Conservation (phyloP, 2,888 invertebrate genomes). For the Platycheirus rosarum region DNA sequence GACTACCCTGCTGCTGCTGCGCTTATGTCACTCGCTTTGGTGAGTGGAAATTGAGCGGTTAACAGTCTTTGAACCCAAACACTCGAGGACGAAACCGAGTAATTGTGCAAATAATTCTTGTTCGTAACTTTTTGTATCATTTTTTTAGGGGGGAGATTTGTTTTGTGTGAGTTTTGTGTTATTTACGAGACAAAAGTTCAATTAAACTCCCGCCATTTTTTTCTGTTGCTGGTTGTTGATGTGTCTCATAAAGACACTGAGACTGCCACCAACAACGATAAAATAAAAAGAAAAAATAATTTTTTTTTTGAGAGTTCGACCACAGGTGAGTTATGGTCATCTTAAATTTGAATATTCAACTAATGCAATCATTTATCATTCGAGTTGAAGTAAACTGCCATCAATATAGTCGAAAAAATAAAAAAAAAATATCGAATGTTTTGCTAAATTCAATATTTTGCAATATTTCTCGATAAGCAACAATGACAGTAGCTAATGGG, state of each 20-base stretch:
- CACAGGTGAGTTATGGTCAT: conserved; percentile 62
- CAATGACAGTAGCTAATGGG: conserved; percentile 36
- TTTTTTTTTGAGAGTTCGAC: conserved; percentile 39
- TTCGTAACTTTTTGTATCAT: conserved; percentile 23
- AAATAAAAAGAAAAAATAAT: conserved; percentile 25
- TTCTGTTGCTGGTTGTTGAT: conserved; percentile 7
- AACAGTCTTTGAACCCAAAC: conserved; percentile 54
- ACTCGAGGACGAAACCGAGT: conserved; percentile 46
- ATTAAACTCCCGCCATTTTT: conserved; percentile 56
- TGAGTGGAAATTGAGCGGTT: neutral
- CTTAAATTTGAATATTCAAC: conserved; percentile 58
- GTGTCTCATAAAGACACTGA: conserved; percentile 17
- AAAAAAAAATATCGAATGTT: conserved; percentile 11
- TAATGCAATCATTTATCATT: conserved; percentile 61
- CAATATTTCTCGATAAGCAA: conserved; percentile 36
- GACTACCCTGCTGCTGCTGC: conserved; percentile 2
- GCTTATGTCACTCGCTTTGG: neutral
- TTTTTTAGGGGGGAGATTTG: conserved; percentile 24
- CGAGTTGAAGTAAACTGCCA: conserved; percentile 17
- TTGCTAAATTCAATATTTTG: conserved; percentile 52
- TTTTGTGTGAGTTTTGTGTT: conserved; percentile 55
- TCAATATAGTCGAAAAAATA: conserved; percentile 1
- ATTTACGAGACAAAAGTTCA: conserved; percentile 63
- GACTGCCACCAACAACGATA: conserved; percentile 9
- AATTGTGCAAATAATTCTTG: conserved; percentile 57